Percentiles rank a stretch among this genome's conserved stretches.
phyloP scores from a whole-genome alignment of 2,797 vertebrate genomes.

The Rhabdomys pumilio region DNA sequence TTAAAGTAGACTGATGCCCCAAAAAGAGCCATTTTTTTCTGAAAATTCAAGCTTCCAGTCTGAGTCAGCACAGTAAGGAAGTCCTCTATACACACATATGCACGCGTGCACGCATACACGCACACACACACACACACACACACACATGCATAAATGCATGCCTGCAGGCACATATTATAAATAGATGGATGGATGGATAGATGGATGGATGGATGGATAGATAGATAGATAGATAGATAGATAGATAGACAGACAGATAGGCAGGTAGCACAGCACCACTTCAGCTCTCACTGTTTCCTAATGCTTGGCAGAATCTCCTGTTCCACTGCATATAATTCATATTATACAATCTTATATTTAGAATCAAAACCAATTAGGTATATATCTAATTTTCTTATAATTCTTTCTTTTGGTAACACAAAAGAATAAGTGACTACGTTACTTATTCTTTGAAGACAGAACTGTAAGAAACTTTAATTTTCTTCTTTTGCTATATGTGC shows the following conservation, averaged over 20 bases:
- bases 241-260: not conserved
- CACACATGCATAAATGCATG: too few relatives aligned
- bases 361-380: not conserved
- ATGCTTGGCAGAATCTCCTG: not conserved
- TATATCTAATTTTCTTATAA: not conserved
- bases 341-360: not conserved
- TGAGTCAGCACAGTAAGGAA: not conserved
- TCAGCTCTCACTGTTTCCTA: not conserved
- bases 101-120: not conserved
- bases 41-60: not conserved
- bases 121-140: not conserved
- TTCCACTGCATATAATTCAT: not conserved
- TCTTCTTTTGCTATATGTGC: constrained; percentile 27
- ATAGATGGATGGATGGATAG: too few relatives aligned
- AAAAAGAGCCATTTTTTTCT: not conserved
- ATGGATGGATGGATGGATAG: too few relatives aligned
- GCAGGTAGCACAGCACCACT: not conserved
- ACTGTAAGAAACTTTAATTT: constrained; percentile 5
- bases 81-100: not conserved
- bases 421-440: not conserved
- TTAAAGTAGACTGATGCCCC: not conserved
- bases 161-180: not conserved
- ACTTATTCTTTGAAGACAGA: not conserved
- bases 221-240: too few relatives aligned
- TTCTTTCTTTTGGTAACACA: not conserved